Base-by-base conservation (phyloP, 2,888 invertebrate species). In the Taphrorychus bicolor region DNA sequence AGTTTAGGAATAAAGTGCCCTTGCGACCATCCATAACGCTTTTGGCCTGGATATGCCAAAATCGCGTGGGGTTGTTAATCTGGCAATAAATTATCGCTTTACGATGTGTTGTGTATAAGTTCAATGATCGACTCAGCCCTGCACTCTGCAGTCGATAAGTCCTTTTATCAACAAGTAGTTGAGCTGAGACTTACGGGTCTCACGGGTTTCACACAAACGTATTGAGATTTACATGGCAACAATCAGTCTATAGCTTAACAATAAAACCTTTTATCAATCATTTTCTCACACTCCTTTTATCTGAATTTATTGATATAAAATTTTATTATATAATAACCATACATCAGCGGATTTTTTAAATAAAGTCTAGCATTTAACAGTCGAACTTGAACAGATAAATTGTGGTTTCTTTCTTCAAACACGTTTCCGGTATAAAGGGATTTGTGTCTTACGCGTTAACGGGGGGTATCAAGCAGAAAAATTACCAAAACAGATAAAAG, bases 401-500 rank as follows among this genome's bases (percentile, higher is more conserved):
- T 66, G 66, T 66, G 62, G 62, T 61, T 66, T 66, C 70, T 45
- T 53, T 59, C 11, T 3, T 11, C 9, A 3, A 2, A 11, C 11
- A 16, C 22, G 5, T 18, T 48, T 62, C 70, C 42, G 53, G 63
- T 56, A 70, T 58, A 71, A 74, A 72, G 63, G 56, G 72, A 72
- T 74, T 72, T 58, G 56, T 64, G 57, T 52, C 61, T 71, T 62
- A 62, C 60, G 66, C 65, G 60, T 68, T 64, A 70, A n/a, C 49
- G 48, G 18, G 24, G 24, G 54, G 54, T 54, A 54, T 54, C 54
- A 54, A n/a, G 32, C 54, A 54, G 54, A 54, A 54, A 54, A 54
- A 24, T 32, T 24, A 19, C 16, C 11, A 23, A 57, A 45, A 57
- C 21, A 16, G 57, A 57, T 45, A 57, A 42, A 57, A 45, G 19